These are phyloP conservation scores for Ochotona princeps DNA, from an alignment of 2,113 vertebrate genomes.

Conservation along the genomic window DNA sequence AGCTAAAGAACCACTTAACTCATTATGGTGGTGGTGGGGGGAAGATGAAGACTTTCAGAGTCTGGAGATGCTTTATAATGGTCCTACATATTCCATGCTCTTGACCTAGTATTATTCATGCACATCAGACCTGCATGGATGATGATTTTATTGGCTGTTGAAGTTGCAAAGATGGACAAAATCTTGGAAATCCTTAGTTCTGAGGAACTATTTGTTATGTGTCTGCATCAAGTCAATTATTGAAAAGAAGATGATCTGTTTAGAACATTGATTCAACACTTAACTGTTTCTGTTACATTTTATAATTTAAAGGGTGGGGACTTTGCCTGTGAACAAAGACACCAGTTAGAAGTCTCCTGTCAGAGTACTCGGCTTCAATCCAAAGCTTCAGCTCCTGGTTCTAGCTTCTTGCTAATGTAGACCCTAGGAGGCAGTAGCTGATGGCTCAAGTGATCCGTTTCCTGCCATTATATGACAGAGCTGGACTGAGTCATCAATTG, in stretches of 20 bases:
- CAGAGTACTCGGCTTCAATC: too few species aligned
- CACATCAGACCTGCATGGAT: fast-evolving
- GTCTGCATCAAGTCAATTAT: neutral
- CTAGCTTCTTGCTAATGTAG: too few species aligned
- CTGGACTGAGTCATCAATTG: too few species aligned
- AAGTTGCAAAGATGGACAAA: neutral
- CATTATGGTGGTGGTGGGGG: neutral
- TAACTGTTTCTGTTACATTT: neutral
- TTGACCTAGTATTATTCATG: neutral
- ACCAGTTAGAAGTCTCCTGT: too few species aligned
- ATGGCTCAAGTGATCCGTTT: too few species aligned
- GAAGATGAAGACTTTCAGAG: neutral
- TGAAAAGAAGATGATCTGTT: neutral
- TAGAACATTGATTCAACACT: neutral
- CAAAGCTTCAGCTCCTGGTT: too few species aligned
- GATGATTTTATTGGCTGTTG: neutral
- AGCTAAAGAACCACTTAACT: neutral
- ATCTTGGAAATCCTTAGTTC: neutral
- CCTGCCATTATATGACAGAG: too few species aligned
- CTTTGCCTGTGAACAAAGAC: too few species aligned
- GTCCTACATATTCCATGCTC: neutral
- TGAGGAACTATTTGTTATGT: neutral
- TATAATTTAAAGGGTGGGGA: neutral
- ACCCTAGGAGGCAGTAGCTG: too few species aligned
- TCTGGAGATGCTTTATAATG: neutral